A percentile compares a stretch with the other conserved stretches of the same genome.
phyloP scores from a whole-genome alignment of 2,113 vertebrate genomes.

The Calonectris borealis region DNA sequence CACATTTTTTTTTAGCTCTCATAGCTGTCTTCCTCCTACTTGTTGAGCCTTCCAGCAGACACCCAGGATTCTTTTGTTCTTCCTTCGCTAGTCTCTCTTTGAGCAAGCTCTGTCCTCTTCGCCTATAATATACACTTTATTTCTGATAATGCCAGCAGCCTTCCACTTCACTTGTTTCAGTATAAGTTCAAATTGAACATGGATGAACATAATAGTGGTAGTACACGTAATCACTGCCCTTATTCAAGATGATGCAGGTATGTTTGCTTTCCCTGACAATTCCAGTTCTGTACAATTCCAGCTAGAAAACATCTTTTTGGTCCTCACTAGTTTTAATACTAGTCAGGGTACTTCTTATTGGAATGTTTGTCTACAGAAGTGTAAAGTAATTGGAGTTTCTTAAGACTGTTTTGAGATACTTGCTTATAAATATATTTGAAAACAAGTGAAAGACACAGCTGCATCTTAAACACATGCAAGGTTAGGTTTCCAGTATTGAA shows the following conservation, averaged over 20 bases:
- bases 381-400: conserved; percentile 5
- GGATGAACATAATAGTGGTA: neutral
- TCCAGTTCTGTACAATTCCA: conserved; percentile 13
- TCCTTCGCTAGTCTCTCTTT: neutral
- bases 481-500: neutral
- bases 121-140: neutral
- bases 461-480: neutral
- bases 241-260: conserved; percentile 31
- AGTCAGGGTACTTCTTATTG: conserved; percentile 19
- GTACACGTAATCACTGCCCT: neutral
- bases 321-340: conserved; percentile 37
- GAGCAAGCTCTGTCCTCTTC: neutral
- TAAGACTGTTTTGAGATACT: conserved; percentile 18
- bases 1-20: neutral
- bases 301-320: conserved; percentile 29
- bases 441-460: neutral
- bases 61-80: neutral
- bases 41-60: neutral
- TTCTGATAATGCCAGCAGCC: neutral
- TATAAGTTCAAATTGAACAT: neutral
- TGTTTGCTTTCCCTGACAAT: conserved; percentile 48
- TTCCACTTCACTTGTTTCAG: neutral
- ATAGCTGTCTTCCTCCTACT: neutral
- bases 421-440: conserved; percentile 4
- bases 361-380: neutral